Conservation (phyloP, 2,797 vertebrate genomes). For the Coracias cyanogaster region DNA sequence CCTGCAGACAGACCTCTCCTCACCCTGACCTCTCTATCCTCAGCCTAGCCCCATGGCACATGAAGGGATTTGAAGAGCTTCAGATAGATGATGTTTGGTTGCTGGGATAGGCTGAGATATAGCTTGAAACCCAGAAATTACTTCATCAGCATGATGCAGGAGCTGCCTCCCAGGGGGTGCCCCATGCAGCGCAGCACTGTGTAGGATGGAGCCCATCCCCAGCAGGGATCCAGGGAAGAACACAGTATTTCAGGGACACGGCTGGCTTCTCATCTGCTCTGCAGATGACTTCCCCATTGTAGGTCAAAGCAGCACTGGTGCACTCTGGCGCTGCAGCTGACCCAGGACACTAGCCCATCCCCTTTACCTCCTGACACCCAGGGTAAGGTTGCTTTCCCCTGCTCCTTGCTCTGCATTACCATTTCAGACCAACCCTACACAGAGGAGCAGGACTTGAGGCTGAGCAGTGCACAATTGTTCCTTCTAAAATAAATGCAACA, state of each 20-base stretch:
- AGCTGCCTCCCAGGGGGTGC: background rate
- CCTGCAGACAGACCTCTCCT: background rate
- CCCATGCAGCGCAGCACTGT: rapidly evolving
- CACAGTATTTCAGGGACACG: background rate
- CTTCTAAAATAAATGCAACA: background rate
- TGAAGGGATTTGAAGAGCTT: background rate
- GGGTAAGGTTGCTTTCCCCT: background rate
- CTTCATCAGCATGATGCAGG: background rate
- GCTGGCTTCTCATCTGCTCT: background rate
- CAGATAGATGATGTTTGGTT: background rate
- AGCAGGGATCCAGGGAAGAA: background rate
- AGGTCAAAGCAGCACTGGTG: background rate
- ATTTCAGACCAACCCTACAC: background rate
- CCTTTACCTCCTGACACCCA: background rate
- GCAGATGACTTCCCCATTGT: rapidly evolving
- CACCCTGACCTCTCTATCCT: background rate
- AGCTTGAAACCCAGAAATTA: background rate
- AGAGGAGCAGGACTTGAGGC: background rate
- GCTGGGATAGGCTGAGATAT: background rate
- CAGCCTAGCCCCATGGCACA: rapidly evolving
- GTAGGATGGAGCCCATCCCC: background rate
- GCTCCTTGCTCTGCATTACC: background rate
- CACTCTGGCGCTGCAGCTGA: background rate
- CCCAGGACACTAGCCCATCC: background rate
- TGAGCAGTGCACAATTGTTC: rapidly evolving